phyloP scores from a whole-genome alignment of 2,888 invertebrate species.

The Caenorhabditis sp. region DNA sequence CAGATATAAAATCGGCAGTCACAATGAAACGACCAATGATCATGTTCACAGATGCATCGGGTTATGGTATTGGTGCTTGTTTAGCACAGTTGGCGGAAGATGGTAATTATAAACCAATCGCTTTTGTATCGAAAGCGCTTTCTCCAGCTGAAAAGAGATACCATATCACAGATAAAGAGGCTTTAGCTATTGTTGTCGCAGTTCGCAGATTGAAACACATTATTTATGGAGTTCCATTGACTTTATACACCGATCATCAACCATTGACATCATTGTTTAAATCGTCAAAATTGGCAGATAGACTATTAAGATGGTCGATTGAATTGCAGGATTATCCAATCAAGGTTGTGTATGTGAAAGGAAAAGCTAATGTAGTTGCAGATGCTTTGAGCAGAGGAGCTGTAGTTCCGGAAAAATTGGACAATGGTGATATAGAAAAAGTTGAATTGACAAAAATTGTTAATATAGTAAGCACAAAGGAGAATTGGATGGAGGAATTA shows the following conservation, averaged over 20 bases:
- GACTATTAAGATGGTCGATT: slow-evolving; percentile 16
- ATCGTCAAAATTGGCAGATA: slow-evolving; percentile 2
- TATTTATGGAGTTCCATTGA: slow-evolving; percentile 20
- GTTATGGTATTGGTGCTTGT: slow-evolving; percentile 45
- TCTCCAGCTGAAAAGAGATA: slow-evolving; percentile 34
- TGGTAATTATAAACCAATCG: slow-evolving; percentile 36
- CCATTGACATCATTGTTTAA: slow-evolving; percentile 21
- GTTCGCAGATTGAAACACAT: slow-evolving; percentile 24
- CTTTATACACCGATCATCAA: slow-evolving; percentile 37
- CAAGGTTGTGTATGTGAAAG: slow-evolving; percentile 15
- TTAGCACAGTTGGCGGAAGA: slow-evolving; percentile 40
- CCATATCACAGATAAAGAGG: slow-evolving; percentile 43
- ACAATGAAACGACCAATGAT: slow-evolving; percentile 26
- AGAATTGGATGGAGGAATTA: not conserved
- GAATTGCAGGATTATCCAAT: slow-evolving; percentile 6
- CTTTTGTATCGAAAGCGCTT: slow-evolving; percentile 38
- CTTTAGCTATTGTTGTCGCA: slow-evolving; percentile 33
- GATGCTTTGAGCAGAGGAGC: slow-evolving; percentile 26
- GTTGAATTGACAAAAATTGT: not conserved
- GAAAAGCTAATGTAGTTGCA: slow-evolving; percentile 16
- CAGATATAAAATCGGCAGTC: slow-evolving; percentile 4
- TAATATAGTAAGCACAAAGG: too few relatives aligned
- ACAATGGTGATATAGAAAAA: not conserved
- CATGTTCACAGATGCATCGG: slow-evolving; percentile 48
- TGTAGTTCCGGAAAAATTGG: not conserved